Evolutionary conservation across 1,140 invertebrate genomes (phyloP).

Genomic region (Drosophila ficusphila): DNA sequence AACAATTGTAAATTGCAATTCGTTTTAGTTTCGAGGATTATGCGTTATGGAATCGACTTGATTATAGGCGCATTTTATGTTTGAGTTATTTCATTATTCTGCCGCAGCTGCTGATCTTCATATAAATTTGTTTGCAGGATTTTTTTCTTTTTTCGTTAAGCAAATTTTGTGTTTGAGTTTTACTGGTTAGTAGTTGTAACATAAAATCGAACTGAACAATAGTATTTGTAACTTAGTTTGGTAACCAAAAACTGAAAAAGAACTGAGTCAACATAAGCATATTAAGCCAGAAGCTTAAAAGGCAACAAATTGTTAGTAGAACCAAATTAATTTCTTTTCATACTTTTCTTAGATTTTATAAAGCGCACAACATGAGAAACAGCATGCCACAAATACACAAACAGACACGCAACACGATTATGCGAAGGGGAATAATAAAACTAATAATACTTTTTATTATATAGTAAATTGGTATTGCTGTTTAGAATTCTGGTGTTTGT

Average conservation of each 20-base stretch:
- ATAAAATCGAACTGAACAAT: conserved; percentile 42
- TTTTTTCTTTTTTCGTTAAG: conserved; percentile 46
- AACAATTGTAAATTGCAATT: conserved; percentile 27
- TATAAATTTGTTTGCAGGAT: conserved; percentile 24
- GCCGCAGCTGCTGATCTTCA: conserved; percentile 53
- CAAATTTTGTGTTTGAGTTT: conserved; percentile 74
- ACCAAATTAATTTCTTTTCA: conserved; percentile 25
- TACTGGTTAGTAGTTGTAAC: conserved; percentile 73
- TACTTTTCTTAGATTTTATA: conserved; percentile 28
- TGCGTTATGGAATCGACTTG: conserved; percentile 18
- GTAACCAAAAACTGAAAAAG: conserved; percentile 31
- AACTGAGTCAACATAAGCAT: conserved; percentile 42
- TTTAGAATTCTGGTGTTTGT: background rate
- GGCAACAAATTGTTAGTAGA: conserved; percentile 74
- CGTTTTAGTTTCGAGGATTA: background rate
- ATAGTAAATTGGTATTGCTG: conserved; percentile 1
- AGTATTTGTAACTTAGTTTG: conserved; percentile 34
- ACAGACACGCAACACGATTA: conserved; percentile 54
- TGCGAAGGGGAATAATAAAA: conserved; percentile 28
- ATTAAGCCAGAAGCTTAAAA: conserved; percentile 78
- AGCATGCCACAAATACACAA: conserved; percentile 67
- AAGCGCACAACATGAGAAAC: conserved; percentile 63
- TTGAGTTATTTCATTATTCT: conserved; percentile 52
- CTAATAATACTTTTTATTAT: conserved; percentile 9
- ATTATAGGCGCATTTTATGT: conserved; percentile 61